Percentiles rank a stretch among this genome's conserved stretches.
phyloP scores from a whole-genome alignment of 2,113 vertebrate species.

The Paramormyrops kingsleyae region DNA sequence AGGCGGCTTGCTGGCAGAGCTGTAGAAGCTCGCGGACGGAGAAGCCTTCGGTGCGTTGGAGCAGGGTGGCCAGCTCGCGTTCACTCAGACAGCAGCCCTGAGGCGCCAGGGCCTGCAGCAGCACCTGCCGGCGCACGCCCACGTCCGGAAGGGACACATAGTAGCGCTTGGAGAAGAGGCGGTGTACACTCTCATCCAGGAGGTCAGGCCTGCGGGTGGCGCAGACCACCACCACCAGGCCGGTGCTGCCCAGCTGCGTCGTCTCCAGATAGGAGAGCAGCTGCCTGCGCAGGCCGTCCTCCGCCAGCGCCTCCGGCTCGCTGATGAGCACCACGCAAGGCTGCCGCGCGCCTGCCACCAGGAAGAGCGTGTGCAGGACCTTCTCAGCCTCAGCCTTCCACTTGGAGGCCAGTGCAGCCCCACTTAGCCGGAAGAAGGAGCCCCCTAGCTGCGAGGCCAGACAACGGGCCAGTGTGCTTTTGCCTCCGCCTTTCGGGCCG shows the following conservation, averaged over 20 bases:
- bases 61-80: conserved; percentile 73
- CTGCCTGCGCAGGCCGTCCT: conserved; percentile 66
- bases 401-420: conserved; percentile 67
- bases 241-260: conserved; percentile 61
- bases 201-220: conserved; percentile 77
- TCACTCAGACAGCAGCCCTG: conserved; percentile 77
- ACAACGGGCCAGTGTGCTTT: conserved; percentile 78
- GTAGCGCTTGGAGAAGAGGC: conserved; percentile 78
- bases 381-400: conserved; percentile 80
- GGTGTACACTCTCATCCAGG: conserved; percentile 79
- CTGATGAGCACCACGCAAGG: conserved; percentile 79
- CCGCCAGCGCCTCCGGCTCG: conserved; percentile 76
- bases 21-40: conserved; percentile 76
- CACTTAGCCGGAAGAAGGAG: conserved; percentile 74
- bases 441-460: conserved; percentile 86
- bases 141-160: conserved; percentile 76
- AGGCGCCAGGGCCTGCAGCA: conserved; percentile 73
- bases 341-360: conserved; percentile 71
- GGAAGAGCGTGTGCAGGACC: conserved; percentile 77
- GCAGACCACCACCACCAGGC: conserved; percentile 72
- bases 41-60: conserved; percentile 84
- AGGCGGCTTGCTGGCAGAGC: conserved; percentile 79
- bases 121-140: conserved; percentile 71
- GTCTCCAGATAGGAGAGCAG: conserved; percentile 79
- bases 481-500: conserved; percentile 81